Base-by-base conservation (phyloP, 1,140 invertebrate genomes). In the Cheumatopsyche charites region DNA sequence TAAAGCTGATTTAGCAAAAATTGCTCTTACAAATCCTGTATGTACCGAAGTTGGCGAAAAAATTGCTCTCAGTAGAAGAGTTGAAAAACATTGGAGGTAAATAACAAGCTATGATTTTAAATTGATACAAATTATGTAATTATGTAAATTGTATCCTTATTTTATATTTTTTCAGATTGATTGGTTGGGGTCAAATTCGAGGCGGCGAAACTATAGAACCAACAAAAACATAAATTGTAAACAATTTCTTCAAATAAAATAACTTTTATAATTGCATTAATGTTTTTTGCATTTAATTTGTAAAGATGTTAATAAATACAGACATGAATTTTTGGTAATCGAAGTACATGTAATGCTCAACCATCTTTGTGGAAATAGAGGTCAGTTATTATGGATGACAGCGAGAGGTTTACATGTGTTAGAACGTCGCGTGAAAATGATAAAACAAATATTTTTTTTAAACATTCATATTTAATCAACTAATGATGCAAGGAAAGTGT, bases 11-110 rank as follows among this genome's bases (percentile, higher is more conserved):
- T 91, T 99, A 81, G 97, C 97, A 2, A 99, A 99, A 83, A 98
- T 99, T 71, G 91, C 93, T 45, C 87, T 99, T 23, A 98, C 95
- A 13, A 97, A 93, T 83, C 98, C 98, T 1, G 98, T 99, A 0
- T 99, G 98, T 81, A 99, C 98, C 25, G 98, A 99, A 85, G 91
- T 98, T 73, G 95, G 95, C 67, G 98, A 99, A 81, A 99, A 99
- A 82, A 98, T 99, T 79, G 98, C 98, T 9, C 87, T 99, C 1
- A 98, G 96, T 81, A 89, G 98, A 80, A 89, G 97, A 84, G 95
- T 99, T 47, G 98, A 99, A 77, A 98, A 99, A 81, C 97, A 99
- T 88, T 99, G 98, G 98, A 92, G 98, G 92, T 94, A 83, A 85
- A 70, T 15, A 15, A 62, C 5, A 9, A 23, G 41, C 47, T 29